Conservation (phyloP, 2,113 vertebrate genomes). For the Gulo gulo region DNA sequence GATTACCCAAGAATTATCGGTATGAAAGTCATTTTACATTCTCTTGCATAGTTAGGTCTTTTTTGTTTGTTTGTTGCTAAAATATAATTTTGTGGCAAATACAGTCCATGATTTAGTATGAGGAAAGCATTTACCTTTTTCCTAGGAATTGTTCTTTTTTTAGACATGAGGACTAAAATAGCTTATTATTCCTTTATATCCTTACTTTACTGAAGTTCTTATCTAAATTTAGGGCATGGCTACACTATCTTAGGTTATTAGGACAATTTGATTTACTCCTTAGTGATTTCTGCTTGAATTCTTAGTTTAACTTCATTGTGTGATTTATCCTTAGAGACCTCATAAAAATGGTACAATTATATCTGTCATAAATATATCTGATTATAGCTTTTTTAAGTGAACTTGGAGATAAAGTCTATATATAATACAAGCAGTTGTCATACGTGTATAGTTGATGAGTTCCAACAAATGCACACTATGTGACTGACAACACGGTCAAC, state of each 20-base stretch:
- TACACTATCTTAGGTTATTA: background rate
- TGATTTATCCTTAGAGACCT: background rate
- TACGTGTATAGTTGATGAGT: background rate
- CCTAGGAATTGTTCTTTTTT: background rate
- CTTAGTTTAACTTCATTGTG: background rate
- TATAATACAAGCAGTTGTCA: background rate
- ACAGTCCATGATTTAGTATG: background rate
- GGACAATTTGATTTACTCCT: slow-evolving; percentile 10
- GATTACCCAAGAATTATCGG: background rate
- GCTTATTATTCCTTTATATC: background rate
- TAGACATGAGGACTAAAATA: background rate
- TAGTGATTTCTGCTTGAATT: background rate
- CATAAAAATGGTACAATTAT: background rate
- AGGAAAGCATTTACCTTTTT: background rate
- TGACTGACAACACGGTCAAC: background rate
- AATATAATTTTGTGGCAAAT: background rate
- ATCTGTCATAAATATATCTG: background rate
- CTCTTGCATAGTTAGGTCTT: background rate
- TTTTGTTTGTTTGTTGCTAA: background rate
- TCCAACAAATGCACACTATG: background rate
- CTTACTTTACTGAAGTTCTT: background rate
- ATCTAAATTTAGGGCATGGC: background rate
- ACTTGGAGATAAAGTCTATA: background rate
- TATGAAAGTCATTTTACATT: background rate
- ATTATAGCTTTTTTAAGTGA: background rate